Evolutionary conservation across 2,113 vertebrate species (phyloP).

Genomic region (Ictidomys tridecemlineatus): DNA sequence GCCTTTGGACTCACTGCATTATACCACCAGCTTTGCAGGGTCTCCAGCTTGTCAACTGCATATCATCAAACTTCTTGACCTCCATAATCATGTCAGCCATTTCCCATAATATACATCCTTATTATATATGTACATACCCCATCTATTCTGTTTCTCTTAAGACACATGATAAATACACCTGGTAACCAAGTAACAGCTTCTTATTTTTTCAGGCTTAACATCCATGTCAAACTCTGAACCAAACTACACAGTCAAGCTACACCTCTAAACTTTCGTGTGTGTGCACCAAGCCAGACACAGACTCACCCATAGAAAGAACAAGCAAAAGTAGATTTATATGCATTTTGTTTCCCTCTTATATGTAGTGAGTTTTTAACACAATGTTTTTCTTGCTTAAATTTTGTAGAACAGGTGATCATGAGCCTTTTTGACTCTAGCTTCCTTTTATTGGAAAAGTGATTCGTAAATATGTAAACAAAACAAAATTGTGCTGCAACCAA

Average conservation of each 20-base stretch:
- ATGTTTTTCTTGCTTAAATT: conserved; percentile 3
- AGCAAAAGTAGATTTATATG: not conserved
- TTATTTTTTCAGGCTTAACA: conserved; percentile 1
- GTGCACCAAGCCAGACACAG: not conserved
- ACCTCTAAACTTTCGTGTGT: not conserved
- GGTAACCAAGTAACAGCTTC: not conserved
- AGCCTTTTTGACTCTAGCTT: conserved; percentile 13
- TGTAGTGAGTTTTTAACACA: not conserved
- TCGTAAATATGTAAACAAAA: conserved; percentile 44
- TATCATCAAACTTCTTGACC: not conserved
- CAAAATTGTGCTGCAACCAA: conserved; percentile 10
- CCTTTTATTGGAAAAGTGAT: conserved; percentile 21
- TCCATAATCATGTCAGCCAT: not conserved
- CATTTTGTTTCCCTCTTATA: not conserved
- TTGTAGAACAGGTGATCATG: not conserved
- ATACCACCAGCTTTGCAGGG: not conserved
- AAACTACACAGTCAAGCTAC: not conserved
- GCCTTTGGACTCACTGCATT: not conserved
- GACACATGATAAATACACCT: not conserved
- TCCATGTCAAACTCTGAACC: not conserved
- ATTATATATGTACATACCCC: not conserved
- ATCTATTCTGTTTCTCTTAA: not conserved
- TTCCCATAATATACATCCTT: not conserved
- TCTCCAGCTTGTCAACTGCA: not conserved
- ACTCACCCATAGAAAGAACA: not conserved